phyloP scores from a whole-genome alignment of 35 echinoderm and acorn worm genomes.

The Patiria miniata region DNA sequence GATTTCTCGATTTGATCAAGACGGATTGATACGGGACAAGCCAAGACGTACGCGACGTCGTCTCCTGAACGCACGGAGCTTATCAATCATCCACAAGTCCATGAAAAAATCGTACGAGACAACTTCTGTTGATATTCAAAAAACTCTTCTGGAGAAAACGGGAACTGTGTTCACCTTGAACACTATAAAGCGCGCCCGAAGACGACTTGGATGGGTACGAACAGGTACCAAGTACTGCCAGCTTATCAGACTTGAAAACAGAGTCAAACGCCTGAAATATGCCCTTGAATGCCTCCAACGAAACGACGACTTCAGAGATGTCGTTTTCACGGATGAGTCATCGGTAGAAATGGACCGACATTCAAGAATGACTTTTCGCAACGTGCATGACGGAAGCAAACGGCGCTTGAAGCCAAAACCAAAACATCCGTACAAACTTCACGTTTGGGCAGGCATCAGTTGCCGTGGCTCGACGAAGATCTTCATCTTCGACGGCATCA shows the following conservation, averaged over 20 bases:
- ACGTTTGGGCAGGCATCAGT: constrained; percentile 45
- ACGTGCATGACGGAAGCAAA: neutral
- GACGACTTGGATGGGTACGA: constrained; percentile 30
- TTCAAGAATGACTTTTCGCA: constrained; percentile 18
- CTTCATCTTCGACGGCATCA: constrained; percentile 36
- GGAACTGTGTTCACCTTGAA: neutral
- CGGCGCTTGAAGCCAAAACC: constrained; percentile 18
- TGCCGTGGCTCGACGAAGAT: neutral
- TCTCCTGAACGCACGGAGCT: too few relatives aligned
- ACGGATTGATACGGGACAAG: too few relatives aligned
- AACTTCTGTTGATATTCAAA: constrained; percentile 35
- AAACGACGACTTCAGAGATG: constrained; percentile 4
- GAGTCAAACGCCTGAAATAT: constrained; percentile 4
- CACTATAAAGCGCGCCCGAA: neutral
- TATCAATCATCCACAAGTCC: too few relatives aligned
- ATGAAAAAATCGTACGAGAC: constrained; percentile 21
- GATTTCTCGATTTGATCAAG: too few relatives aligned
- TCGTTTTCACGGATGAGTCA: constrained; percentile 32
- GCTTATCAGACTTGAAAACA: constrained; percentile 25
- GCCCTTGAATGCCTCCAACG: constrained; percentile 15
- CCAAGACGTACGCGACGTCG: too few relatives aligned
- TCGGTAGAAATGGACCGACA: constrained; percentile 2
- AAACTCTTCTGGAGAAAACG: neutral
- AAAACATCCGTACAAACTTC: constrained; percentile 47
- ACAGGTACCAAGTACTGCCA: constrained; percentile 38